Conservation (phyloP, 2,113 vertebrate genomes). For the Neopipo cinnamomea region DNA sequence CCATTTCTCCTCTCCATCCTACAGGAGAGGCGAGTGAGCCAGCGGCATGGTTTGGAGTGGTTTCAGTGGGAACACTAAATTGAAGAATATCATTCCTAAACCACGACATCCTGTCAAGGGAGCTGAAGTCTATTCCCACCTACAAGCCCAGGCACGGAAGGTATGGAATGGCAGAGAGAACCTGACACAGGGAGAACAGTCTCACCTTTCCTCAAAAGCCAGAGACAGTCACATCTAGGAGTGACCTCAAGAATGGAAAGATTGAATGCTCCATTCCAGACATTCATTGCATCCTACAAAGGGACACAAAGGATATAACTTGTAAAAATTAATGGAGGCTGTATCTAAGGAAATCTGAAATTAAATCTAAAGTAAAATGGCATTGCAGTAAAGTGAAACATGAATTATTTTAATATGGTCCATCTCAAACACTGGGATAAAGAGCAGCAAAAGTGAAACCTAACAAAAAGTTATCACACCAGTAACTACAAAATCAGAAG, state of each 20-base stretch:
- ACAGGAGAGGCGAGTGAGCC: background rate
- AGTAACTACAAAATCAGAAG: background rate
- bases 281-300: background rate
- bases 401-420: background rate
- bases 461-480: background rate
- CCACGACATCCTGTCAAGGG: accelerated
- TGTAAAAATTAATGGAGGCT: background rate
- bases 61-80: background rate
- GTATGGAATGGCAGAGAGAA: background rate
- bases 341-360: background rate
- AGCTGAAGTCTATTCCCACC: background rate
- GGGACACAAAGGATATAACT: accelerated
- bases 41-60: no score
- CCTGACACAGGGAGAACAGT: background rate
- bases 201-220: background rate
- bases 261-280: background rate
- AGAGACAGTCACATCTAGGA: background rate
- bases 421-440: background rate
- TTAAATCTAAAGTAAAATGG: background rate
- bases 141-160: background rate
- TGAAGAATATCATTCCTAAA: background rate
- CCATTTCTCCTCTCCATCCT: background rate
- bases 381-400: background rate
- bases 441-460: background rate
- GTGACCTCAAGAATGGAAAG: background rate